phyloP scores from a whole-genome alignment of 2,888 invertebrate species.

The Lasioglossum zephyrum region DNA sequence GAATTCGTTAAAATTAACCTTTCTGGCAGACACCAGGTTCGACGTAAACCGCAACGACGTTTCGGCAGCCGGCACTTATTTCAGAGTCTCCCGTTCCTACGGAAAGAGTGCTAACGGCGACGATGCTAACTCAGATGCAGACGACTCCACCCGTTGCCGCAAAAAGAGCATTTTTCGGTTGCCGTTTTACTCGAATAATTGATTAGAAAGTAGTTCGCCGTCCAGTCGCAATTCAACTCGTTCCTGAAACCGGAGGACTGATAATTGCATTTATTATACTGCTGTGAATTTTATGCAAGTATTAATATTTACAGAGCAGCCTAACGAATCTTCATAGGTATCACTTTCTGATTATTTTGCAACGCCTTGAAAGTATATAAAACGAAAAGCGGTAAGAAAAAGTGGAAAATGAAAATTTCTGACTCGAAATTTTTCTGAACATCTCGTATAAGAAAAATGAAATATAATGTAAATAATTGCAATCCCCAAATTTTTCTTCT shows the following conservation, averaged over 20 bases:
- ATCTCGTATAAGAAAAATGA: neutral
- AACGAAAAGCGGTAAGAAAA: too few species aligned
- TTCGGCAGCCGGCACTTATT: conserved; percentile 66
- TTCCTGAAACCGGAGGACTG: neutral
- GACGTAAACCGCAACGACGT: conserved; percentile 76
- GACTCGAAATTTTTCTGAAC: neutral
- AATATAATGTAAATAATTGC: neutral
- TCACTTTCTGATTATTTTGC: too few species aligned
- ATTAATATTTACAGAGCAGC: neutral
- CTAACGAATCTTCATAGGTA: too few species aligned
- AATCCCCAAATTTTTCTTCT: neutral
- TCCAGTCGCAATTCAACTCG: neutral
- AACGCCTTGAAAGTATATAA: too few species aligned
- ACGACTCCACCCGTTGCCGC: neutral
- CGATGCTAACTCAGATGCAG: conserved; percentile 47
- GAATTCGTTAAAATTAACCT: conserved; percentile 83
- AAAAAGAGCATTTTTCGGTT: neutral
- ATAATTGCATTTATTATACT: neutral
- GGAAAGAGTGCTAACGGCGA: conserved; percentile 69
- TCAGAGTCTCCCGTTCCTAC: conserved; percentile 47
- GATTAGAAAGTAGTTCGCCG: neutral
- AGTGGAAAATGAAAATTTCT: neutral
- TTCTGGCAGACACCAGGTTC: conserved; percentile 72
- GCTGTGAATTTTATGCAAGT: neutral
- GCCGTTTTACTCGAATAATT: neutral